phyloP scores from a whole-genome alignment of 2,888 invertebrate species.

The Zygaena filipendulae region DNA sequence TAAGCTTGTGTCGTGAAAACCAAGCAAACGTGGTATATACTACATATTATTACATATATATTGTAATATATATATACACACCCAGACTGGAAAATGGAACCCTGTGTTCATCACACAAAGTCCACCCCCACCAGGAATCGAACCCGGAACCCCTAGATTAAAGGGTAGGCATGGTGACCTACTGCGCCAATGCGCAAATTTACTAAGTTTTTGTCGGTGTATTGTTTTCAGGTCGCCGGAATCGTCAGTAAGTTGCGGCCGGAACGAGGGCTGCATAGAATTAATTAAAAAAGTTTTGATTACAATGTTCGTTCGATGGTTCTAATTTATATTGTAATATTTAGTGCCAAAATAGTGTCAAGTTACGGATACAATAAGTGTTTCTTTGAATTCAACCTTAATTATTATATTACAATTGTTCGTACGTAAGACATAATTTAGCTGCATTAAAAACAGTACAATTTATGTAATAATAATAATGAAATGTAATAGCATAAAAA shows the following conservation, averaged over 20 bases:
- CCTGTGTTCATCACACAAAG: too few relatives aligned
- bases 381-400: constrained; percentile 18
- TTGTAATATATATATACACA: too few relatives aligned
- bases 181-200: too few relatives aligned
- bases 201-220: constrained; percentile 15
- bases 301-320: constrained; percentile 37
- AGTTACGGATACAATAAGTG: constrained; percentile 18
- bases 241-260: constrained; percentile 45
- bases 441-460: constrained; percentile 33
- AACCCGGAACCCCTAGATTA: too few relatives aligned
- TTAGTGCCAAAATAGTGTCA: constrained; percentile 55
- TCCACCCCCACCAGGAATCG: too few relatives aligned
- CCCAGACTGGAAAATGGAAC: too few relatives aligned
- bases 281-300: constrained; percentile 26
- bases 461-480: constrained; percentile 28
- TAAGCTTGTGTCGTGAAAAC: too few relatives aligned
- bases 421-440: constrained; percentile 27
- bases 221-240: constrained; percentile 50
- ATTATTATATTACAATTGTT: constrained; percentile 22
- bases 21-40: too few relatives aligned
- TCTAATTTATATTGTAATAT: constrained; percentile 42
- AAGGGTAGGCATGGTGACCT: too few relatives aligned
- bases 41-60: too few relatives aligned
- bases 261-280: constrained; percentile 27
- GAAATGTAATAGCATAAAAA: constrained; percentile 30